These are phyloP conservation scores for Ashinkailepas kermadecensis DNA, from an alignment of 2,888 invertebrate species.

Conservation along the genomic window DNA sequence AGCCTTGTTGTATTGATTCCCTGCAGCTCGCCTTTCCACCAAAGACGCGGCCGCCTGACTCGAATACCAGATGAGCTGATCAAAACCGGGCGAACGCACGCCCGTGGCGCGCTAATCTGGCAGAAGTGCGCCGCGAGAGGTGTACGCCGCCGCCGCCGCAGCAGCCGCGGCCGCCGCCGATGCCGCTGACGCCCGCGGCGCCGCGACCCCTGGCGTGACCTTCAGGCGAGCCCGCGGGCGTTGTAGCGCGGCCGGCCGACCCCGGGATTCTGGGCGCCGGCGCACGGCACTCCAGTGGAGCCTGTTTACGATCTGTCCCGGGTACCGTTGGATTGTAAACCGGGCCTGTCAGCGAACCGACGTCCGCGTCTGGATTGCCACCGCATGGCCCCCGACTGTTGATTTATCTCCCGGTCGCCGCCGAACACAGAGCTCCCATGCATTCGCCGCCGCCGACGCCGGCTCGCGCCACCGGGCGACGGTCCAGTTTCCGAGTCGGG, in stretches of 20 bases:
- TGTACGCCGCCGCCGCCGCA: too few species aligned
- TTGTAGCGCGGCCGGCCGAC: neutral
- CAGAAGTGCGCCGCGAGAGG: too few species aligned
- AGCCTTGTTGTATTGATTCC: slow-evolving; percentile 1
- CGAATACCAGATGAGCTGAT: slow-evolving; percentile 19
- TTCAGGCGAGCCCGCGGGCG: neutral
- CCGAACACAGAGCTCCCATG: neutral
- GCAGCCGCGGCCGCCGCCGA: too few species aligned
- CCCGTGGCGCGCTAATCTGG: neutral
- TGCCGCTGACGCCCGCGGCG: too few species aligned
- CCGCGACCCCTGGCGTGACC: neutral
- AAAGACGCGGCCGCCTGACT: slow-evolving; percentile 4
- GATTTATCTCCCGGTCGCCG: neutral
- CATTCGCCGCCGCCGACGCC: too few species aligned
- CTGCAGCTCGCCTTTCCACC: slow-evolving; percentile 5
- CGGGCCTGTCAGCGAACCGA: too few species aligned
- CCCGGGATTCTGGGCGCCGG: too few species aligned
- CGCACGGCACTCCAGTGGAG: too few species aligned
- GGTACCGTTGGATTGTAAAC: neutral
- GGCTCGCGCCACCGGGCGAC: too few species aligned
- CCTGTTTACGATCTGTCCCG: neutral
- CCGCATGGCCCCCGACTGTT: neutral
- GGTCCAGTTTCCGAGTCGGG: too few species aligned
- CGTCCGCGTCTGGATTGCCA: neutral
- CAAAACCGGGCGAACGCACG: neutral